phyloP scores from a whole-genome alignment of 2,888 invertebrate species.

The Hoplodrina ambigua region DNA sequence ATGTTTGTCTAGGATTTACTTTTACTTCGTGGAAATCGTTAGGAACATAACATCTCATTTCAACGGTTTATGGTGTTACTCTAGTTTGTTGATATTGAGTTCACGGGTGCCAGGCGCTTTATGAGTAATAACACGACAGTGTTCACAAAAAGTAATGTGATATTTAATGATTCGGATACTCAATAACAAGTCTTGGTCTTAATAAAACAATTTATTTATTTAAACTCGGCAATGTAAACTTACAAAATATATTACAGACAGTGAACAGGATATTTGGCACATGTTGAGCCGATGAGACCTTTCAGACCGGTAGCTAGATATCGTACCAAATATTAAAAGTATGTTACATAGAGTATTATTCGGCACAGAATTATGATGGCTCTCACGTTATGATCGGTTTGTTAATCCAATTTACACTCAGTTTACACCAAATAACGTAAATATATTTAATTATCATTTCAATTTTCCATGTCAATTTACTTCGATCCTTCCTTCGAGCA shows the following conservation, averaged over 20 bases:
- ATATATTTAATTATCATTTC: constrained; percentile 40
- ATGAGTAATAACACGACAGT: neutral
- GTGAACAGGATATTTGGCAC: constrained; percentile 77
- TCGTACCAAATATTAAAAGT: constrained; percentile 35
- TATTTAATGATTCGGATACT: constrained; percentile 6
- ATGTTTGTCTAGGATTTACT: neutral
- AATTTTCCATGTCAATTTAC: constrained; percentile 34
- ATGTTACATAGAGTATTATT: constrained; percentile 18
- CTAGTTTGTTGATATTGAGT: constrained; percentile 1
- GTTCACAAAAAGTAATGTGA: neutral
- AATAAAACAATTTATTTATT: constrained; percentile 83
- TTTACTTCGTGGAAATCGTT: constrained; percentile 1
- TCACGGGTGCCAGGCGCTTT: neutral
- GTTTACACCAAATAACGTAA: constrained; percentile 51
- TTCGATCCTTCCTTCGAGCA: constrained; percentile 36
- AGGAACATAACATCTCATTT: neutral
- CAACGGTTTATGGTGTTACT: neutral
- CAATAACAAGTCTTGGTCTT: constrained; percentile 61
- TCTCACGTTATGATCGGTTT: constrained; percentile 8
- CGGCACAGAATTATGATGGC: constrained; percentile 8
- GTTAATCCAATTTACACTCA: constrained; percentile 33
- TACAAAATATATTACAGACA: constrained; percentile 83
- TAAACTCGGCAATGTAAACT: constrained; percentile 82
- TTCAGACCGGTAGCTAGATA: constrained; percentile 37
- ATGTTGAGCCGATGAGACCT: constrained; percentile 70